Evolutionary conservation across 2,888 invertebrate genomes (phyloP), one percentile per base, ranked within the genome.

Genomic region (Lepidocyrtinus sp.): DNA sequence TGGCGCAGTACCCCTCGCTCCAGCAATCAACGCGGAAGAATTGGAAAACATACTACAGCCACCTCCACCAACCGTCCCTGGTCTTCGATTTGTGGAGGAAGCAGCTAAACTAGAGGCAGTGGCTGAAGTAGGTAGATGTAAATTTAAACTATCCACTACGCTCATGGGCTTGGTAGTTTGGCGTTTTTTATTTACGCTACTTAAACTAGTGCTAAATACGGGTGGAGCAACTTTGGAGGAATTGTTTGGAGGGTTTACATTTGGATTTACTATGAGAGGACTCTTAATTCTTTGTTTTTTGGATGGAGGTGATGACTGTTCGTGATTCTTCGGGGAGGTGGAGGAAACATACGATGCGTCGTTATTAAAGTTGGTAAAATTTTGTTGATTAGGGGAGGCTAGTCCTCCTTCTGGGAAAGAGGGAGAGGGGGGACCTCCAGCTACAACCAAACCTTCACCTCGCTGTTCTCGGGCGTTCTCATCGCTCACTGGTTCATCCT

Each of bases 151-250:
- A 26, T 84, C 84, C 25, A 82, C 83, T 2, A 82, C 82, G 59
- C 82, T 84, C 21, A 82, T 79, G 2, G 79, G 75, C 19, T 81
- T 74, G 70, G 64, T 55, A 55, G 78, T 84, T 19, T 75, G 62
- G 21, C 84, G 72, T 64, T 84, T 83, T 59, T 84, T 84, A 27
- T 80, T 82, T 12, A 76, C 77, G 62, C 69, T 75, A 73, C 73
- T 84, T 74, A 84, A 70, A 71, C 82, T 85, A 17, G 85, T 85
- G 45, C 84, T 84, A 68, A 85, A 85, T 22, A 85, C 84, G n/a
- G n/a, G n/a, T 24, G 85, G 85, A 2, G 78, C 79, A 7, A 83
- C 72, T 59, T 75, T 72, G 71, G 77, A 77, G 0, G 76, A 62
- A 5, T 73, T 67, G 19, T 75, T 75, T 62, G 78, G 62, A 50